Conservation (phyloP, 2,113 vertebrate genomes). For the Mirounga angustirostris region DNA sequence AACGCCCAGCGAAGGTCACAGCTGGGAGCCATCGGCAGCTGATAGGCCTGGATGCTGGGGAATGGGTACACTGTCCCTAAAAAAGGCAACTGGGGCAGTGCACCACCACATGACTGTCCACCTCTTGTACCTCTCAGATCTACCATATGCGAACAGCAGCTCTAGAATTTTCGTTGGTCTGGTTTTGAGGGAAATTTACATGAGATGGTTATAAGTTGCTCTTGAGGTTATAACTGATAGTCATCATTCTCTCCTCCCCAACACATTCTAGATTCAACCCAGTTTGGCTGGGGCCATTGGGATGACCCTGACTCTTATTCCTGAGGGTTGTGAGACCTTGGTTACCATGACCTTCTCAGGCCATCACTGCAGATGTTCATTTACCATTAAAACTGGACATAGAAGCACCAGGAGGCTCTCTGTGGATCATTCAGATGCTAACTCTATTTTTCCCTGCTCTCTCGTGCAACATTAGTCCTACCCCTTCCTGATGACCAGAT, state of each 20-base stretch:
- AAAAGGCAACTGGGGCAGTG: rapidly evolving
- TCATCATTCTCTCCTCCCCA: background rate
- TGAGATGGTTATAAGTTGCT: background rate
- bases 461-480: background rate
- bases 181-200: background rate
- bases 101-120: background rate
- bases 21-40: background rate
- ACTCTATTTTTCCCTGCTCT: background rate
- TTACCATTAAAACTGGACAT: background rate
- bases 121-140: background rate
- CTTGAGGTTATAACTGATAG: background rate
- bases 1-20: background rate
- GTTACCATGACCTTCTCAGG: background rate
- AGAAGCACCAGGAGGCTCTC: background rate
- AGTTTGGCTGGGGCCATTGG: background rate
- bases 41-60: background rate
- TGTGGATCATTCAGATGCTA: background rate
- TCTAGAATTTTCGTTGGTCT: background rate
- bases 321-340: background rate
- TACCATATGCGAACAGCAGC: background rate
- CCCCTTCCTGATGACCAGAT: background rate
- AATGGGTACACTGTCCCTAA: background rate
- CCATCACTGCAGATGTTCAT: background rate
- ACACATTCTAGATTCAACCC: background rate
- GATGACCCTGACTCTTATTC: background rate